Evolutionary conservation across 1,140 invertebrate genomes (phyloP).

Genomic region (Antheraea mylitta): DNA sequence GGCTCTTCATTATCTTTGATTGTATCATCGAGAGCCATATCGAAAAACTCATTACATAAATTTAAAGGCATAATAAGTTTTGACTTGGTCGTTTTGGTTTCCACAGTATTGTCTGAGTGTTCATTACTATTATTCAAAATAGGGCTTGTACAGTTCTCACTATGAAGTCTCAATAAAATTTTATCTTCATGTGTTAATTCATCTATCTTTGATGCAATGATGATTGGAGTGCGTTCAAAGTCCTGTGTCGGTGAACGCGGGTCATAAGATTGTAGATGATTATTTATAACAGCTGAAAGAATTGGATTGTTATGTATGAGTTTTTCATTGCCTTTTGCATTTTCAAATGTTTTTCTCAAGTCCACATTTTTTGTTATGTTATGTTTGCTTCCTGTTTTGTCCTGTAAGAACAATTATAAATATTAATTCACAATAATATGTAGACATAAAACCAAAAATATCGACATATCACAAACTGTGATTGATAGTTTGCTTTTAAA

Average conservation of each 20-base stretch:
- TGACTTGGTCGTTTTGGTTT: conserved; percentile 39
- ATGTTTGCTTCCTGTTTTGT: conserved; percentile 58
- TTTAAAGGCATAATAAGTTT: conserved; percentile 61
- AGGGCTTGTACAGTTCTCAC: conserved; percentile 51
- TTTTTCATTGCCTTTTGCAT: conserved; percentile 54
- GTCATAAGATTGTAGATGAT: conserved; percentile 69
- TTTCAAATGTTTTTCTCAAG: conserved; percentile 67
- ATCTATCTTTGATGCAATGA: conserved; percentile 47
- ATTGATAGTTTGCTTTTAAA: no score
- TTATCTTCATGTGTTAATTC: conserved; percentile 35
- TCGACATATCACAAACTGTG: no score
- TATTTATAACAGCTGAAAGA: conserved; percentile 69
- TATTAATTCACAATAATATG: not conserved
- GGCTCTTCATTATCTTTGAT: conserved; percentile 57
- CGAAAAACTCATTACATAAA: conserved; percentile 59
- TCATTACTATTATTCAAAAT: conserved; percentile 26
- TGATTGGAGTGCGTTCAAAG: conserved; percentile 68
- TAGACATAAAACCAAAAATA: no score
- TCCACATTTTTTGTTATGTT: conserved; percentile 72
- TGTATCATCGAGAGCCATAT: conserved; percentile 56
- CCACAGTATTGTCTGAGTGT: conserved; percentile 31
- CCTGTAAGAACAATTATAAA: conserved; percentile 42
- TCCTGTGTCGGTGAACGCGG: conserved; percentile 69
- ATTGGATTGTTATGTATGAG: conserved; percentile 70
- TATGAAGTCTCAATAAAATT: conserved; percentile 30